Evolutionary conservation across 2,113 vertebrate species (phyloP), one percentile per base, ranked within the genome.

Genomic region (Chaetodon trifascialis): DNA sequence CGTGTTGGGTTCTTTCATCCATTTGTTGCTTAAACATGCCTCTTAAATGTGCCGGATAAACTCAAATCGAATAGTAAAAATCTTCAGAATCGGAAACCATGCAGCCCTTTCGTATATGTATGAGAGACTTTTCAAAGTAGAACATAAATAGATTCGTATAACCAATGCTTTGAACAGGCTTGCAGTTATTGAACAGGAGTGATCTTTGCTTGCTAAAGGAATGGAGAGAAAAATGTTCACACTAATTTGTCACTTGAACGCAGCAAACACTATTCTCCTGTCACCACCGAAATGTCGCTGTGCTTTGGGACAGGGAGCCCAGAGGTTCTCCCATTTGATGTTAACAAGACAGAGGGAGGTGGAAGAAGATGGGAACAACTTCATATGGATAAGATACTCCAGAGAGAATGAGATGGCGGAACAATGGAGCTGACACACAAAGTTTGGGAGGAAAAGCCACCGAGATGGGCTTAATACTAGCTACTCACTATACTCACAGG

Each of bases 1-100:
- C 42, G 62, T 73, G 76, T 72, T 30, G 46, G 55, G 30, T 73
- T 67, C 76, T 80, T 76, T 80, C 52, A 80, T 81, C 75, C 44
- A 49, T 90, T 74, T 86, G 82, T 86, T 91, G 79, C 73, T 81
- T 56, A 77, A 91, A 84, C 73, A 72, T 58, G 54, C 65, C 25
- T 73, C 66, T 71, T 64, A 58, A 58, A 64, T 11, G 11, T 68
- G 59, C 49, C 3, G 0, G 11, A 78, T 69, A 5, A 59, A 49
- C 51, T 77, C 60, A 30, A 44, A 70, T 42, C 2, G 8, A 79
- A 86, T 0, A 56, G 16, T 68, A 11, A 34, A 76, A 73, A 40
- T 65, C 63, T 62, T 78, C 10, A 52, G 21, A 67, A 73, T 40
- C 3, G 2, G 3, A 76, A 86, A 46, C 49, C 55, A 17, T 40